These are phyloP conservation scores for Trichomalopsis sarcophagae DNA, from an alignment of 1,140 invertebrate species.

Conservation along the genomic window DNA sequence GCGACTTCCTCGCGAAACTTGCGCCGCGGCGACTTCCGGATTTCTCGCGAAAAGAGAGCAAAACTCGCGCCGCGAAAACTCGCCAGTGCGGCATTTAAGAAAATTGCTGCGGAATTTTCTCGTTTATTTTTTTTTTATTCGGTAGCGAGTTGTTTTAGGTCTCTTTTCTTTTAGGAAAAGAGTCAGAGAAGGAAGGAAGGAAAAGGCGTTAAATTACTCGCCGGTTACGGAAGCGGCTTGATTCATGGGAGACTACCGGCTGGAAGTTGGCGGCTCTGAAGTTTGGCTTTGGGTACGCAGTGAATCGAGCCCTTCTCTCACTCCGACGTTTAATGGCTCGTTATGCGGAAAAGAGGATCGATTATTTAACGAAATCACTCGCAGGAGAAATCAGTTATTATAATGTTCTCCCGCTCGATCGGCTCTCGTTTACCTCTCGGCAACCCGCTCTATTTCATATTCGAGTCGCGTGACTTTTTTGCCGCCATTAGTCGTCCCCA, in stretches of 20 bases:
- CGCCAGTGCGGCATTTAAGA: slow-evolving; percentile 23
- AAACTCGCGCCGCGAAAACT: neutral
- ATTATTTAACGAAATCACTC: neutral
- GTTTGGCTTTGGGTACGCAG: neutral
- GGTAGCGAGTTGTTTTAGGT: neutral
- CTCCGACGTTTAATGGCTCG: neutral
- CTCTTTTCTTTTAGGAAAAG: neutral
- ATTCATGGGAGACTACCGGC: neutral
- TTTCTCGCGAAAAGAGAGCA: slow-evolving; percentile 8
- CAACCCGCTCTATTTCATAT: slow-evolving; percentile 14
- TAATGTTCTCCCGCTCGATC: neutral
- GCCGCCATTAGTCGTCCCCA: neutral
- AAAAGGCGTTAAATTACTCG: slow-evolving; percentile 19
- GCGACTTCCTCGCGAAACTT: slow-evolving; percentile 42
- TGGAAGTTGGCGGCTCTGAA: neutral
- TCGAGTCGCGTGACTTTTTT: neutral
- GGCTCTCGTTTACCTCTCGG: slow-evolving; percentile 8
- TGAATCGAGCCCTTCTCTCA: neutral
- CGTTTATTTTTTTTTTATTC: neutral
- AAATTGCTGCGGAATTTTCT: slow-evolving; percentile 5
- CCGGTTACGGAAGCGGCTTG: neutral
- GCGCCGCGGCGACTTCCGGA: slow-evolving; percentile 20
- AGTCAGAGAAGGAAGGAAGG: no score
- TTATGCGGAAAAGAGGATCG: neutral
- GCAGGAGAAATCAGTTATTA: no score